phyloP scores from a whole-genome alignment of 1,140 invertebrate genomes.

The Xylocopa sonorina region DNA sequence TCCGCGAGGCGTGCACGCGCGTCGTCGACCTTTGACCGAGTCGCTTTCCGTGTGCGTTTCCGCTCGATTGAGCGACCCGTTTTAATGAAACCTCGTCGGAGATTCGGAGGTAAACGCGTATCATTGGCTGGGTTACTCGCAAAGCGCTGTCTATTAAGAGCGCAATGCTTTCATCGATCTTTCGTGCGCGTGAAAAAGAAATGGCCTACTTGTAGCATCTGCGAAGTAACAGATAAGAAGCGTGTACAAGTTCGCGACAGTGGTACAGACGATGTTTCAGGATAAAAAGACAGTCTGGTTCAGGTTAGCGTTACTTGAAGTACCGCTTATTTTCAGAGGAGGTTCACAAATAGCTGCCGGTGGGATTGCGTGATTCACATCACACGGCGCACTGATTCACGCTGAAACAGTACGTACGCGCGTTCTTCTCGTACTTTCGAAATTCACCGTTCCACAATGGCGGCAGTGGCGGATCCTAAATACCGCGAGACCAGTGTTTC shows the following conservation, averaged over 20 bases:
- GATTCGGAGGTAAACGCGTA: background rate
- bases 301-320: background rate
- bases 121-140: background rate
- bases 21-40: background rate
- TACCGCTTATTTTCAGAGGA: background rate
- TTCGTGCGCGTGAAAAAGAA: no score
- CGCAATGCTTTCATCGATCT: no score
- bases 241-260: no score
- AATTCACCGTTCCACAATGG: no score
- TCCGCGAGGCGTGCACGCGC: conserved; percentile 1
- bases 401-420: background rate
- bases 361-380: background rate
- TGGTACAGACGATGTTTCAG: background rate
- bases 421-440: background rate
- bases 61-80: background rate
- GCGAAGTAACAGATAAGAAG: no score
- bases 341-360: background rate
- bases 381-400: background rate
- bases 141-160: background rate
- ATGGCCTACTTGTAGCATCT: no score
- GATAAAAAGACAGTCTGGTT: background rate
- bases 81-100: no score
- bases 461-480: no score
- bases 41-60: background rate
- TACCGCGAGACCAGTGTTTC: no score